A percentile compares a stretch with the other conserved stretches of the same genome.
Evolutionary conservation across 2,797 vertebrate species (phyloP).

Genomic region (Pipistrellus nathusii): DNA sequence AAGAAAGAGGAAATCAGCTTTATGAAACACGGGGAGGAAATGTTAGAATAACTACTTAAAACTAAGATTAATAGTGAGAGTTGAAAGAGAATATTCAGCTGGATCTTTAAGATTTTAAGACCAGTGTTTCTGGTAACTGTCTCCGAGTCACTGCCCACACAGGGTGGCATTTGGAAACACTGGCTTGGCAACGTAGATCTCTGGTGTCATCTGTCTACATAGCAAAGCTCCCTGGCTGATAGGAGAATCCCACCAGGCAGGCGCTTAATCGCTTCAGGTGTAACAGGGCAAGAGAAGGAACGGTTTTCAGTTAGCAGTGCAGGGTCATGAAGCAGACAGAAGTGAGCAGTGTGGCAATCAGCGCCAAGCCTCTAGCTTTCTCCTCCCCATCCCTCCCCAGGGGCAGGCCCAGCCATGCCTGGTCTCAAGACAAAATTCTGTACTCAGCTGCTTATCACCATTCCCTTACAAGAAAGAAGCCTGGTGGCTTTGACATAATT

Average conservation of each 20-base stretch:
- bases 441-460: not conserved
- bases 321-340: constrained; percentile 79
- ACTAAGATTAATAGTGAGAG: constrained; percentile 84
- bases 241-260: not conserved
- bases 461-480: not conserved
- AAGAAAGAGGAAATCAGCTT: constrained; percentile 88
- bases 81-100: constrained; percentile 46
- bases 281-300: constrained; percentile 67
- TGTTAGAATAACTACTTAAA: constrained; percentile 82
- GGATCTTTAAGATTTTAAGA: not conserved
- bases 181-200: not conserved
- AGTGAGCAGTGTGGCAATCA: constrained; percentile 66
- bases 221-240: not conserved
- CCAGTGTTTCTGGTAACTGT: constrained; percentile 16
- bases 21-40: constrained; percentile 74
- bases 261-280: not conserved
- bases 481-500: not conserved
- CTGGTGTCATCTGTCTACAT: not conserved
- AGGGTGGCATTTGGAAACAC: not conserved
- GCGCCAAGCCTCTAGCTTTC: not conserved
- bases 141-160: not conserved
- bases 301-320: constrained; percentile 84
- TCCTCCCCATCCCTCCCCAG: not conserved
- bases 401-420: not conserved
- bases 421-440: not conserved